Evolutionary conservation across 1,140 invertebrate genomes (phyloP).

Genomic region (Babylonia areolata): DNA sequence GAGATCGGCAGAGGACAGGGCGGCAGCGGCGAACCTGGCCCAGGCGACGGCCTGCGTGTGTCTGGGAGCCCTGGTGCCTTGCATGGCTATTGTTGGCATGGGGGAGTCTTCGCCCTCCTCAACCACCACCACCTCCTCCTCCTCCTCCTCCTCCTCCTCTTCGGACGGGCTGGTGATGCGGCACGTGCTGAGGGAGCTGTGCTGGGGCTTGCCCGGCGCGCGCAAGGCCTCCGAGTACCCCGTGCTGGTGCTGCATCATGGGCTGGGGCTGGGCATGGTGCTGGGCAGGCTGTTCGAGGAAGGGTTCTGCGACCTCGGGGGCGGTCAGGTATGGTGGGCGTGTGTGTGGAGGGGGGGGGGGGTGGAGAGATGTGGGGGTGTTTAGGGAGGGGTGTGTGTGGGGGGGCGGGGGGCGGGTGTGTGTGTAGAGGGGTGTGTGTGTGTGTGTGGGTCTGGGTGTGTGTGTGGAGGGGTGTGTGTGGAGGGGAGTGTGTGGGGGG

Average conservation of each 20-base stretch:
- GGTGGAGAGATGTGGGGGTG: background rate
- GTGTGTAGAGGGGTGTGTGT: background rate
- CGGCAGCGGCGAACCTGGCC: conserved; percentile 54
- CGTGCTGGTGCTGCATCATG: conserved; percentile 50
- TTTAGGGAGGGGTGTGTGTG: background rate
- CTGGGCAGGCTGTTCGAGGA: conserved; percentile 57
- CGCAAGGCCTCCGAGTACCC: conserved; percentile 44
- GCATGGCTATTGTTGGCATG: too few relatives aligned
- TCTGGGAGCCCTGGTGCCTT: conserved; percentile 53
- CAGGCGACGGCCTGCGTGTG: conserved; percentile 56
- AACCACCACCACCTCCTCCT: conserved; percentile 48
- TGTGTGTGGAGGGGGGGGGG: background rate
- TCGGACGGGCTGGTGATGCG: conserved; percentile 29
- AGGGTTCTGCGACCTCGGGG: conserved; percentile 59
- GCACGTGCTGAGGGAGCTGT: conserved; percentile 44
- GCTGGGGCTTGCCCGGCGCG: conserved; percentile 48
- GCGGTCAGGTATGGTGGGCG: conserved; percentile 51
- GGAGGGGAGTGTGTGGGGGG: too few relatives aligned
- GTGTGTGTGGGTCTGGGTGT: background rate
- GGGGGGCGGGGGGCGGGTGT: background rate
- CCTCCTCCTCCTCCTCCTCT: conserved; percentile 10
- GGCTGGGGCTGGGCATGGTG: conserved; percentile 57
- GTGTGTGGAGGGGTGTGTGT: too few relatives aligned
- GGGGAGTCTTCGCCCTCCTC: too few relatives aligned
- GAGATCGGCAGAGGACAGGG: conserved; percentile 50